These are phyloP conservation scores for Sternotherus odoratus DNA, from an alignment of 2,797 vertebrate genomes.

Conservation along the genomic window DNA sequence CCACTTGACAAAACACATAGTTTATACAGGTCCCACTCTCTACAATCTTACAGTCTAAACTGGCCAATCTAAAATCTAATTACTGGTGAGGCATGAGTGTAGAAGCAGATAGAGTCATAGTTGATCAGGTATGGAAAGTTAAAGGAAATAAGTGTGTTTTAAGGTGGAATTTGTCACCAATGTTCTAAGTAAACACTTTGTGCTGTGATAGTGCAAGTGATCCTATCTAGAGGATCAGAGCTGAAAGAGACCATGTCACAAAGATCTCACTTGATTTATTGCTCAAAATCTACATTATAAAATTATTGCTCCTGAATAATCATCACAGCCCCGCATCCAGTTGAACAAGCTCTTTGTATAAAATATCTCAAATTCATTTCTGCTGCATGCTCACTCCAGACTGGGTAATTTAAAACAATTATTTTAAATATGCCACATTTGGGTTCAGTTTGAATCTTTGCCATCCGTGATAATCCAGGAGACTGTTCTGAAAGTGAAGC, in stretches of 20 bases:
- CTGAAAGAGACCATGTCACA: neutral
- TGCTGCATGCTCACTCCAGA: neutral
- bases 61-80: neutral
- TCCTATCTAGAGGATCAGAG: neutral
- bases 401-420: neutral
- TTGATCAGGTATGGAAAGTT: neutral
- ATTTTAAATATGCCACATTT: neutral
- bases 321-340: neutral
- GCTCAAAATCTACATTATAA: neutral
- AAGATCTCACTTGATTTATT: neutral
- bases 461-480: neutral
- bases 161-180: neutral
- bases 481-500: neutral
- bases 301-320: neutral
- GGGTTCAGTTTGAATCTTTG: neutral
- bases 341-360: neutral
- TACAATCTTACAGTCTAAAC: neutral
- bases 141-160: neutral
- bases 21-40: slow-evolving; percentile 2
- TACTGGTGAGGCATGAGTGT: neutral
- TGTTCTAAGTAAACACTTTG: neutral
- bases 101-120: neutral
- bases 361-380: neutral
- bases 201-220: too few species aligned
- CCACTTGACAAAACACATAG: neutral